Base-by-base conservation (phyloP, 2,797 vertebrate genomes). In the Buphagus erythrorhynchus region DNA sequence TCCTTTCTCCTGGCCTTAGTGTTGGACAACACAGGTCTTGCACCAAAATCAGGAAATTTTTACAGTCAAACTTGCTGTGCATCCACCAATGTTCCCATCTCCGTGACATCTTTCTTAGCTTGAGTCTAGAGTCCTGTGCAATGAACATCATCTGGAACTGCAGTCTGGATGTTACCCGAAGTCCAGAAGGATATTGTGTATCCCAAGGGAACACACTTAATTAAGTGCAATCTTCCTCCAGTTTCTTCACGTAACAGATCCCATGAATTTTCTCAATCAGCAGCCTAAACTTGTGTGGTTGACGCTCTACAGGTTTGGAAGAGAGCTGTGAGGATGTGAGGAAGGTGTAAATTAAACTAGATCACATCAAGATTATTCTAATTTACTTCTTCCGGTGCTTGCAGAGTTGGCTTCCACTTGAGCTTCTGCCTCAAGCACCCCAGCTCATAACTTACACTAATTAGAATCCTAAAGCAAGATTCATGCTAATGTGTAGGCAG, bases 271-370 rank as follows among this genome's bases (percentile, higher is more conserved):
- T 67, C 45, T 82, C 80, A 45, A 87, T 58, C 74, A 89, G 21
- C 2, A 2, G 35, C 59, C n/a, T 51, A 75, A 65, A 36, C 28
- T 69, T 9, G 0, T 28, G 42, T 38, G 46, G 40, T 57, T 93
- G 86, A 55, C 48, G 31, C 36, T 52, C 85, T 11, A 45, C 0
- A 0, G 55, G 66, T 88, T 86, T 73, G 71, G 77, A 87, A 90
- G 36, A 90, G 57, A 76, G 71, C n/a, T 88, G 57, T 9, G 16
- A 1, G 5, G 35, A 52, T 79, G 69, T 45, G 63, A 76, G 25
- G 38, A 92, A 88, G 36, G 84, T 74, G 52, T 40, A 82, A 95
- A 96, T 93, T 87, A 84, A 90, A 95, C 18, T 43, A 59, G 81
- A 67, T 87, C 84, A 61, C 40, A 76, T 55, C 48, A 48, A 78